A percentile compares a stretch with the other conserved stretches of the same genome.
Evolutionary conservation across 2,888 invertebrate species (phyloP).

Genomic region (Meiosimyza platycephala): DNA sequence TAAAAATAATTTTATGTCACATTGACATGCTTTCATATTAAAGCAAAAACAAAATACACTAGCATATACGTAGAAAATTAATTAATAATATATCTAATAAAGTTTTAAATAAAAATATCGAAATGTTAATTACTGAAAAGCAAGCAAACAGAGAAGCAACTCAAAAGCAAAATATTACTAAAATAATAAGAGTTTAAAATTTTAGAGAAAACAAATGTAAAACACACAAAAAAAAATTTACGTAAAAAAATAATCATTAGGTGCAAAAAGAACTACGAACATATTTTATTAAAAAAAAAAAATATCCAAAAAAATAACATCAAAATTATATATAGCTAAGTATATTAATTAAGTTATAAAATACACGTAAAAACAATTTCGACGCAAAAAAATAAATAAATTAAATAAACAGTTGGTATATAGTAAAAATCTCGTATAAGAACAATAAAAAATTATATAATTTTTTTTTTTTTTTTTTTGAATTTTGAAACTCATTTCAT

Average conservation of each 20-base stretch:
- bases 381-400: no score
- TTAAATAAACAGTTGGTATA: no score
- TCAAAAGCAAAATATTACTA: neutral
- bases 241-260: neutral
- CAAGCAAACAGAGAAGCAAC: neutral
- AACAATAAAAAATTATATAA: no score
- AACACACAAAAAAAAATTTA: neutral
- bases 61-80: neutral
- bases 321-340: neutral
- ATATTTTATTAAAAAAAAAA: no score
- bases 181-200: neutral
- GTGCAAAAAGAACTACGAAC: no score
- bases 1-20: conserved; percentile 46
- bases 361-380: no score
- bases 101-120: neutral
- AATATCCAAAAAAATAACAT: neutral
- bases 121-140: neutral
- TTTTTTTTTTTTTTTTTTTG: no score
- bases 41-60: conserved; percentile 14
- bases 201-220: no score
- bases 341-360: no score
- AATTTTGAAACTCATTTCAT: no score
- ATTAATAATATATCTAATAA: conserved; percentile 4
- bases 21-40: conserved; percentile 48
- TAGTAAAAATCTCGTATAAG: no score